Conservation (phyloP, 2,113 vertebrate species). For the Scomber colias region DNA sequence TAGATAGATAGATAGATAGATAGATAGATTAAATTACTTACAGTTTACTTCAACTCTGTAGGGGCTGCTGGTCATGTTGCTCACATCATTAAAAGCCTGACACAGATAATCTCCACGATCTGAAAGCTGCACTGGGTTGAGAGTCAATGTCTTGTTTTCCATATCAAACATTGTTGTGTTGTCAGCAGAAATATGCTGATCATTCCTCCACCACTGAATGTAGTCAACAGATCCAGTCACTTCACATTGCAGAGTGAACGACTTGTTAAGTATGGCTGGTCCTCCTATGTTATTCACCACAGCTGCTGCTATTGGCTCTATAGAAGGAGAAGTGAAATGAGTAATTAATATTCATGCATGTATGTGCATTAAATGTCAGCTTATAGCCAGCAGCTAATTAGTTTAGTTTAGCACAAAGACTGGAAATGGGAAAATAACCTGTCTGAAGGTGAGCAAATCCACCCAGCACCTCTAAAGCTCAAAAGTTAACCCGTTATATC, state of each 20-base stretch:
- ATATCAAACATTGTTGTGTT: slow-evolving; percentile 17
- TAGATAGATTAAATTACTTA: slow-evolving; percentile 59
- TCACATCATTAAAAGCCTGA: slow-evolving; percentile 68
- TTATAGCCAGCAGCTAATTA: too few species aligned
- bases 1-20: too few species aligned
- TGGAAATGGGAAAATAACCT: too few species aligned
- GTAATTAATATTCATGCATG: neutral
- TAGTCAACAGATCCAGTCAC: slow-evolving; percentile 44
- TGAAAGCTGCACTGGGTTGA: slow-evolving; percentile 48
- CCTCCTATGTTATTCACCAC: slow-evolving; percentile 9
- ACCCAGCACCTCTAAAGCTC: too few species aligned
- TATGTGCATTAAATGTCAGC: too few species aligned
- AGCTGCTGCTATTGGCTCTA: slow-evolving; percentile 69
- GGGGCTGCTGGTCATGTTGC: slow-evolving; percentile 62
- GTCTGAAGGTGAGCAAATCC: too few species aligned
- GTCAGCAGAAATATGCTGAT: slow-evolving; percentile 26
- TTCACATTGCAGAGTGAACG: slow-evolving; percentile 68
- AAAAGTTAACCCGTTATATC: too few species aligned
- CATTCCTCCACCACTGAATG: slow-evolving; percentile 69
- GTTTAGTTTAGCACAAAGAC: too few species aligned
- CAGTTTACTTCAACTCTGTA: slow-evolving; percentile 62
- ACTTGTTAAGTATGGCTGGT: slow-evolving; percentile 41
- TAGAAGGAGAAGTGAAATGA: neutral
- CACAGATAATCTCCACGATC: slow-evolving; percentile 71
- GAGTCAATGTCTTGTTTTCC: slow-evolving; percentile 54